Evolutionary conservation across 2,797 vertebrate genomes (phyloP).

Genomic region (Amazona finschi): DNA sequence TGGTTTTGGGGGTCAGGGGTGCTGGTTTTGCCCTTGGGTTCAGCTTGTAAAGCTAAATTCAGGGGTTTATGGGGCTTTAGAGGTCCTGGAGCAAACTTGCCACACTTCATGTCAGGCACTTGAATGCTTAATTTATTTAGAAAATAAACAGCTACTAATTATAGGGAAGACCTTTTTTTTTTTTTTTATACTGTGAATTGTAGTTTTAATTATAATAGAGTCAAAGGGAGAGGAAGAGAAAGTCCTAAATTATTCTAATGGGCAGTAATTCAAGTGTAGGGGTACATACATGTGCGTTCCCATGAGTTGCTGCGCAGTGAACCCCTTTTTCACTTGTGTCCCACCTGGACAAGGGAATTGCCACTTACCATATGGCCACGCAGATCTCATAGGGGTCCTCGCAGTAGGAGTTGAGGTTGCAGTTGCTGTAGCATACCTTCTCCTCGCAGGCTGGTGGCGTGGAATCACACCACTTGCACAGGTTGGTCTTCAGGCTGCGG

Average conservation of each 20-base stretch:
- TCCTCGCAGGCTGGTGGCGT: slow-evolving; percentile 80
- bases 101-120: background rate
- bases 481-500: slow-evolving; percentile 81
- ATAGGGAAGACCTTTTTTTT: background rate
- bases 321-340: accelerated
- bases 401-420: slow-evolving; percentile 86
- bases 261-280: background rate
- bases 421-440: slow-evolving; percentile 85
- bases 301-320: accelerated
- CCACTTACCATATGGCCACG: slow-evolving; percentile 84
- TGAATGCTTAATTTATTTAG: background rate
- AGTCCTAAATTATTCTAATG: background rate
- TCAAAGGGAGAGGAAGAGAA: background rate
- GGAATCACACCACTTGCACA: slow-evolving; percentile 88
- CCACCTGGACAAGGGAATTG: accelerated
- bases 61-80: background rate
- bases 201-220: background rate
- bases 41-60: background rate
- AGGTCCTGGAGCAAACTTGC: background rate
- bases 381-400: slow-evolving; percentile 83
- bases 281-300: accelerated
- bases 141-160: background rate
- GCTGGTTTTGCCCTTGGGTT: background rate
- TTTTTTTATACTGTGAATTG: background rate
- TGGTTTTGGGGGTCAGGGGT: background rate